phyloP scores from a whole-genome alignment of 2,113 vertebrate species.

The Phodopus roborovskii region DNA sequence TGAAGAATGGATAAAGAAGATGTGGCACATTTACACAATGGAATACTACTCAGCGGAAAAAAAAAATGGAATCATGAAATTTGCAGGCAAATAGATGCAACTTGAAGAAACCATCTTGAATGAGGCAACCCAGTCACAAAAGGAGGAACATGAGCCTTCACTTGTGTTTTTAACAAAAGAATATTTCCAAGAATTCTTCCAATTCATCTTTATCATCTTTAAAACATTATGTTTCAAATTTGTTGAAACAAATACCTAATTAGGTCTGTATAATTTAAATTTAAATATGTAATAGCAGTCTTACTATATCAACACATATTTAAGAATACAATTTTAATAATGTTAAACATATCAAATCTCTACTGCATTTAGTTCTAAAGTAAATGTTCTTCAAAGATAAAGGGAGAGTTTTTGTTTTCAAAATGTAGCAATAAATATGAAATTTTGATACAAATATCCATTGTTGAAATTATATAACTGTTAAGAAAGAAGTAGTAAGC shows the following conservation, averaged over 20 bases:
- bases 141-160: too few species aligned
- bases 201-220: constrained; percentile 6
- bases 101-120: too few species aligned
- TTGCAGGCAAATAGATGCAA: too few species aligned
- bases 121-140: too few species aligned
- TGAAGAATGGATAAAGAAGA: too few species aligned
- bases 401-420: neutral
- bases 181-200: neutral
- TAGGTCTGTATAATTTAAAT: neutral
- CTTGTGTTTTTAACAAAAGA: neutral
- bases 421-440: neutral
- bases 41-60: too few species aligned
- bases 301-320: neutral
- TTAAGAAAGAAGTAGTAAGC: neutral
- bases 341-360: neutral
- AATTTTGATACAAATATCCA: neutral
- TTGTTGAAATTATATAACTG: neutral
- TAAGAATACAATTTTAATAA: neutral
- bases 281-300: neutral
- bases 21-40: too few species aligned
- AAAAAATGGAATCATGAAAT: too few species aligned
- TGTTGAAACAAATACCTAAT: neutral
- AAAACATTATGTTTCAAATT: constrained; percentile 14
- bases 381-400: neutral
- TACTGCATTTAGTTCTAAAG: neutral